Evolutionary conservation across 2,797 vertebrate genomes (phyloP).

Genomic region (Pitangus sulphuratus): DNA sequence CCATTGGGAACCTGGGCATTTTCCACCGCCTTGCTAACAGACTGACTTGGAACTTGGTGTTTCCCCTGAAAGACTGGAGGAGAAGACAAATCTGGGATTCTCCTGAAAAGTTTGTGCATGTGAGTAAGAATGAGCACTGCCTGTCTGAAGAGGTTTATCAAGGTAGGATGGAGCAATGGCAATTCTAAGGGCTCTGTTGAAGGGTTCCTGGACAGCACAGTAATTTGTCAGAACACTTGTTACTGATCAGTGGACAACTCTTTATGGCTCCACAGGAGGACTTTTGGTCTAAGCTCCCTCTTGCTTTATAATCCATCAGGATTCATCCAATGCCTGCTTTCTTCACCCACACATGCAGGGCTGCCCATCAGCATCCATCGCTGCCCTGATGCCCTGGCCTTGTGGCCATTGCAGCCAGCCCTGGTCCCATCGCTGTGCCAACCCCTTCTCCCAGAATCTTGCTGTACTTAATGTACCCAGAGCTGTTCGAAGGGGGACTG

Average conservation of each 20-base stretch:
- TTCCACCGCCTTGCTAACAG: not conserved
- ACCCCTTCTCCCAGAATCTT: rapidly evolving
- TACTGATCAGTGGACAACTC: not conserved
- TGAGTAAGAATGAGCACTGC: not conserved
- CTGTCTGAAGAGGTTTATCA: not conserved
- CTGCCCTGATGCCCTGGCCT: too few relatives aligned
- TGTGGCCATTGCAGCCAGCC: not conserved
- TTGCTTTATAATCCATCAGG: not conserved
- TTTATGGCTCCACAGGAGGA: not conserved
- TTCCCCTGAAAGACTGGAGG: not conserved
- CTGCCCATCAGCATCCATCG: rapidly evolving
- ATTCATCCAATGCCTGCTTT: not conserved
- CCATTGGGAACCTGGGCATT: not conserved
- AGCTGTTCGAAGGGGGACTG: not conserved
- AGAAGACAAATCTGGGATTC: not conserved
- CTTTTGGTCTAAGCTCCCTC: not conserved
- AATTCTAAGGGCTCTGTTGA: not conserved
- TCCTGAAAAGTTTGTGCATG: not conserved
- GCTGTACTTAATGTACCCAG: not conserved
- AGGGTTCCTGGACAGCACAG: not conserved
- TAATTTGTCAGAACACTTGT: not conserved
- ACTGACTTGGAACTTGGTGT: not conserved
- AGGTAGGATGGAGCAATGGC: not conserved
- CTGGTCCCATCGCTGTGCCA: not conserved
- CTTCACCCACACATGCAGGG: rapidly evolving